Evolutionary conservation across 2,888 invertebrate species (phyloP).

Genomic region (Ceraclea dissimilis): DNA sequence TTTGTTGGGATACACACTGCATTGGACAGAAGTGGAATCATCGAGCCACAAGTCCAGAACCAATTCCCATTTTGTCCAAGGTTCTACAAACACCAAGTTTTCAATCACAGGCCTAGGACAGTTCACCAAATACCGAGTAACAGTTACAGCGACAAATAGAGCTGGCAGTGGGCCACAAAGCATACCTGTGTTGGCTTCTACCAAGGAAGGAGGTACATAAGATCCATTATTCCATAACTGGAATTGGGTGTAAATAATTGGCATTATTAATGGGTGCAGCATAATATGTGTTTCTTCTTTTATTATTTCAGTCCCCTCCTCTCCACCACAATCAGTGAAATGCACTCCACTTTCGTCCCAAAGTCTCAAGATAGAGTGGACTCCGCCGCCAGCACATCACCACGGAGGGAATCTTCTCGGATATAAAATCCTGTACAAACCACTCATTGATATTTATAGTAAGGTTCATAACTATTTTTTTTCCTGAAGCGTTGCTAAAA

Average conservation of each 20-base stretch:
- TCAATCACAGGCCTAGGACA: slow-evolving; percentile 49
- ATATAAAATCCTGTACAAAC: slow-evolving; percentile 78
- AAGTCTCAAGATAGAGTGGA: slow-evolving; percentile 74
- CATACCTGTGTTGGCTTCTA: slow-evolving; percentile 49
- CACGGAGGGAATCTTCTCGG: slow-evolving; percentile 73
- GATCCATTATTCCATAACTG: slow-evolving; percentile 16
- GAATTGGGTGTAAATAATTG: too few species aligned
- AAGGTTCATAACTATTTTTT: slow-evolving; percentile 5
- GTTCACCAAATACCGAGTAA: slow-evolving; percentile 58
- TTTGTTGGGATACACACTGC: slow-evolving; percentile 68
- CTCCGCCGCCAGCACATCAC: slow-evolving; percentile 60
- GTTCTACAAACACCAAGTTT: slow-evolving; percentile 43
- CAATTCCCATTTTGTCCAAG: slow-evolving; percentile 35
- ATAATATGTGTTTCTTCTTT: too few species aligned
- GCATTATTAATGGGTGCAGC: too few species aligned
- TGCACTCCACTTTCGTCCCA: slow-evolving; percentile 73
- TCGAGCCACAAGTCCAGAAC: slow-evolving; percentile 24
- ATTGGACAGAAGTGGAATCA: slow-evolving; percentile 44
- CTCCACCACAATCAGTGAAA: slow-evolving; percentile 65
- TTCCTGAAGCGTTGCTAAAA: too few species aligned
- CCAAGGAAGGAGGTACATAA: slow-evolving; percentile 52
- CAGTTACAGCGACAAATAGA: slow-evolving; percentile 60
- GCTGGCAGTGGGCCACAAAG: slow-evolving; percentile 57
- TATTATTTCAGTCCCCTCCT: slow-evolving; percentile 62
- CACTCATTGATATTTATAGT: slow-evolving; percentile 46